Percentiles rank a stretch among this genome's conserved stretches.
phyloP scores from a whole-genome alignment of 2,888 invertebrate genomes.

The Caenorhabditis becei region DNA sequence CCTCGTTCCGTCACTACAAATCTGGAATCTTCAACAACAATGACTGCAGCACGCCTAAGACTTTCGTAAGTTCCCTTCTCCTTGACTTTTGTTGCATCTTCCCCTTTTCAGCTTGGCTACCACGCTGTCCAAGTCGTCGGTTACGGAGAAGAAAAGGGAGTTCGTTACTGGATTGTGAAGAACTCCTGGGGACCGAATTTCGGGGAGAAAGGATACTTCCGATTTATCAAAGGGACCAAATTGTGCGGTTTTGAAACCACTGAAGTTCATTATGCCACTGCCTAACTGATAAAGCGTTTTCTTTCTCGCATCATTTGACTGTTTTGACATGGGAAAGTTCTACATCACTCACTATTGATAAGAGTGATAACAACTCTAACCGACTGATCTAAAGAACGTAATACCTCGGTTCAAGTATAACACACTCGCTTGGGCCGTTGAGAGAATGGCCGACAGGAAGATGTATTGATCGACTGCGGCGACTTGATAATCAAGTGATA shows the following conservation, averaged over 20 bases:
- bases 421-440: no score
- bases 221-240: background rate
- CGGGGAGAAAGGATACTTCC: background rate
- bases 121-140: slow-evolving; percentile 12
- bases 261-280: background rate
- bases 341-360: no score
- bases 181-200: slow-evolving; percentile 6
- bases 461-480: no score
- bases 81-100: background rate
- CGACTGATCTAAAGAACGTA: no score
- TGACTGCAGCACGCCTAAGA: background rate
- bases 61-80: background rate
- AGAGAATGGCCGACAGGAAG: no score
- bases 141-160: slow-evolving; percentile 16
- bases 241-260: background rate
- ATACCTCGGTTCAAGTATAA: no score
- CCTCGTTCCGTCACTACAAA: background rate
- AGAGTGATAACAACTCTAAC: no score
- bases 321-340: no score
- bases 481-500: no score
- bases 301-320: no score
- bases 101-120: slow-evolving; percentile 1
- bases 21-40: background rate
- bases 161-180: slow-evolving; percentile 9
- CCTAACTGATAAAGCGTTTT: no score